Evolutionary conservation across 2,113 vertebrate species (phyloP), one percentile per base, ranked within the genome.

Genomic region (Phalacrocorax brasilianus): DNA sequence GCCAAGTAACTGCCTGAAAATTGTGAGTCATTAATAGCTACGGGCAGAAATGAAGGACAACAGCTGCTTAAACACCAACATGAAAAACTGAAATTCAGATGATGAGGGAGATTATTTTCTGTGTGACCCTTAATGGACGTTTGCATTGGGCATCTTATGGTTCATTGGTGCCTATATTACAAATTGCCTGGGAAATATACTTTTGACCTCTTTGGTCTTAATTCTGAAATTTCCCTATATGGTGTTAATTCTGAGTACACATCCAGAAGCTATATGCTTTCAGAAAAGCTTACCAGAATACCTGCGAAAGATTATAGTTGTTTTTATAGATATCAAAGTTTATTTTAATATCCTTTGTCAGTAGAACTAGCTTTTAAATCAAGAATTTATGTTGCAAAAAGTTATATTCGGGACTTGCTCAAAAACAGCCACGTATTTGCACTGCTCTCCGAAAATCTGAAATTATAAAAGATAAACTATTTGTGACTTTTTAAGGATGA

Each of bases 21-120:
- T 45, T 80, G 81, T 95, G 93, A 96, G 93, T 97, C 95, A 93
- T 91, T 88, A 94, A 82, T 91, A 93, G 95, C 95, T 88, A 67
- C 61, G 45, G 92, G 93, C 92, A 88, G 71, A 76, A 79, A 52
- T 58, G 91, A 96, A 93, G 93, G 83, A 91, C 95, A 95, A 14
- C 20, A 12, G 78, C 90, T 92, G 89, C 83, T 94, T 79, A 55
- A 91, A 80, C 81, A 89, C 87, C 77, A 91, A 28, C 66, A 56
- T 30, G 42, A 63, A 89, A 79, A 92, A 35, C 28, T 76, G 82
- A 61, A 53, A 67, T 77, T 81, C 61, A 75, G 66, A 79, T 71
- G 80, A 89, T 44, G 68, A 91, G 35, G 33, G 76, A 91, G 83
- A 38, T 35, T 65, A 38, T 94, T 61, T 91, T 30, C 45, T 61